Conservation (phyloP, 2,888 invertebrate species). For the Crepidodera aurea region DNA sequence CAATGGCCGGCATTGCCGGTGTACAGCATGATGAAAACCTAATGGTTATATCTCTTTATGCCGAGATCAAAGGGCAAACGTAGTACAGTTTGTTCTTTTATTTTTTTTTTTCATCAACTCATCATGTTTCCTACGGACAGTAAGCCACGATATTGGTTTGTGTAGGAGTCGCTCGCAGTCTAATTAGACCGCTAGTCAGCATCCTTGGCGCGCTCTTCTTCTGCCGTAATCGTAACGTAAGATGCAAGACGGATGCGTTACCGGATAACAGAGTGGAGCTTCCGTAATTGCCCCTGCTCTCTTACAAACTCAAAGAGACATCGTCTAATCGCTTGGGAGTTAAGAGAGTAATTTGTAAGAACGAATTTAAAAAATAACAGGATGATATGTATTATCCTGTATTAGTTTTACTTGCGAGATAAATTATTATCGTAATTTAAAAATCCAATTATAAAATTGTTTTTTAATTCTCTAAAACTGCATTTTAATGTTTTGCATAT, state of each 20-base stretch:
- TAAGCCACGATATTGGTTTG: constrained; percentile 52
- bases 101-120: constrained; percentile 55
- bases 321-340: constrained; percentile 27
- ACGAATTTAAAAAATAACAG: not conserved
- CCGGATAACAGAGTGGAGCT: constrained; percentile 43
- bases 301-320: constrained; percentile 28
- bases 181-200: constrained; percentile 51
- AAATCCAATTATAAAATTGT: no score
- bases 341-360: constrained; percentile 22
- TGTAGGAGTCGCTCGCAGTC: constrained; percentile 46
- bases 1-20: constrained; percentile 48
- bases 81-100: constrained; percentile 48
- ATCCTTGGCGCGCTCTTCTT: constrained; percentile 5
- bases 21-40: constrained; percentile 62
- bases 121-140: constrained; percentile 56
- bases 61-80: constrained; percentile 46
- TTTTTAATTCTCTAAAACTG: no score
- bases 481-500: no score
- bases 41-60: constrained; percentile 59
- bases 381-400: no score
- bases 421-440: no score
- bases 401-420: no score
- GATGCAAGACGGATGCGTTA: constrained; percentile 37
- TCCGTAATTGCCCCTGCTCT: constrained; percentile 43
- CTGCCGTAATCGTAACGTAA: constrained; percentile 50